phyloP scores from a whole-genome alignment of 2,888 invertebrate genomes.

The Crioceris asparagi region DNA sequence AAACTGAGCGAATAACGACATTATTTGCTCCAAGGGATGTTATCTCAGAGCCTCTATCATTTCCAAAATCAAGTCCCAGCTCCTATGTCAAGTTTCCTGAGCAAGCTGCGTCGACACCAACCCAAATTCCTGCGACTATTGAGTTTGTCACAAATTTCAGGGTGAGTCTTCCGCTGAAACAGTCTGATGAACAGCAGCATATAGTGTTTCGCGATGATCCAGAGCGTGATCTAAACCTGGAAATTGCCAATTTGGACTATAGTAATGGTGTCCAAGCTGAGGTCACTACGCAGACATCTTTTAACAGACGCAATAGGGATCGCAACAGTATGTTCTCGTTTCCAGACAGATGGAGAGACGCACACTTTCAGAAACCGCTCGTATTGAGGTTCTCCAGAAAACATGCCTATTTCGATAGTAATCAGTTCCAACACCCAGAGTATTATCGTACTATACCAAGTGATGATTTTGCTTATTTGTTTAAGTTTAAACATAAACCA shows the following conservation, averaged over 20 bases:
- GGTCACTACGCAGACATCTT: slow-evolving; percentile 4
- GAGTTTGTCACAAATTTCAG: neutral
- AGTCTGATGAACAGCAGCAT: no score
- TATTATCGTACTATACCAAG: slow-evolving; percentile 29
- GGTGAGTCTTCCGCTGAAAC: no score
- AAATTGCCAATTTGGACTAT: no score
- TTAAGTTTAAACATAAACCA: slow-evolving; percentile 27
- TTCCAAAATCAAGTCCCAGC: neutral
- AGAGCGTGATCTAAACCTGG: no score
- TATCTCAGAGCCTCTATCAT: no score
- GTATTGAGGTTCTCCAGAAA: slow-evolving; percentile 31
- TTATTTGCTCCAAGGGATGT: no score
- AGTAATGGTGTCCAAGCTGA: slow-evolving; percentile 1
- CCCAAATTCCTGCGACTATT: slow-evolving; percentile 7
- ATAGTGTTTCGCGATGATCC: no score
- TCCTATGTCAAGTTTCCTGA: no score
- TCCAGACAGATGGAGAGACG: slow-evolving; percentile 24
- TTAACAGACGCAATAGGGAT: slow-evolving; percentile 24
- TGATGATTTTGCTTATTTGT: slow-evolving; percentile 30
- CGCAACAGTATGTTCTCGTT: slow-evolving; percentile 24
- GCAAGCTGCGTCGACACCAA: slow-evolving; percentile 5
- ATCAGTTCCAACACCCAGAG: slow-evolving; percentile 22
- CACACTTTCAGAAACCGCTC: slow-evolving; percentile 26
- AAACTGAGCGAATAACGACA: no score
- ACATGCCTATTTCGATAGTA: slow-evolving; percentile 21